phyloP scores from a whole-genome alignment of 1,140 invertebrate species.

The Drosophila chauvacae region DNA sequence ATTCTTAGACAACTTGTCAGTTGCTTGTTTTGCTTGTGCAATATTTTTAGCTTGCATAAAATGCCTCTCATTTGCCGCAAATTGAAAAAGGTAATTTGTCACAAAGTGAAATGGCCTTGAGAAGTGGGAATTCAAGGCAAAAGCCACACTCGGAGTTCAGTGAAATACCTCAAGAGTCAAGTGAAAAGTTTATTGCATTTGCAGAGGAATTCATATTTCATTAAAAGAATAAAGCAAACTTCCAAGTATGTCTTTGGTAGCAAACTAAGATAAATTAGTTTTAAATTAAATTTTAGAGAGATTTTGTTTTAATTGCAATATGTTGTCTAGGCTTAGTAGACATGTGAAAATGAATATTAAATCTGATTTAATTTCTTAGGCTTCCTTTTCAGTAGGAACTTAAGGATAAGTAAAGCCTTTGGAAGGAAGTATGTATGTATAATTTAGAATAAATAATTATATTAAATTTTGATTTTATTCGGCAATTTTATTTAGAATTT shows the following conservation, averaged over 20 bases:
- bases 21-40: constrained; percentile 14
- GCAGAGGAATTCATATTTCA: not conserved
- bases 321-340: not conserved
- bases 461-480: no score
- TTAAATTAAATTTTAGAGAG: not conserved
- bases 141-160: no score
- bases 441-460: not conserved
- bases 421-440: not conserved
- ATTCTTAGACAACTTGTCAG: constrained; percentile 31
- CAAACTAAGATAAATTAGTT: not conserved
- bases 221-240: not conserved
- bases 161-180: not conserved
- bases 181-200: not conserved
- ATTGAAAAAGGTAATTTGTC: constrained; percentile 7
- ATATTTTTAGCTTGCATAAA: constrained; percentile 23
- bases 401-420: not conserved
- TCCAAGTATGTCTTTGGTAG: not conserved
- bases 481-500: no score
- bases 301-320: not conserved
- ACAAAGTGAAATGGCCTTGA: not conserved
- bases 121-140: not conserved
- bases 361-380: not conserved
- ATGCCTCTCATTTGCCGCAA: constrained; percentile 6
- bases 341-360: constrained; percentile 1
- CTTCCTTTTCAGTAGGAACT: not conserved